phyloP scores from a whole-genome alignment of 2,888 invertebrate species.

The Sepioteuthis lessoniana region DNA sequence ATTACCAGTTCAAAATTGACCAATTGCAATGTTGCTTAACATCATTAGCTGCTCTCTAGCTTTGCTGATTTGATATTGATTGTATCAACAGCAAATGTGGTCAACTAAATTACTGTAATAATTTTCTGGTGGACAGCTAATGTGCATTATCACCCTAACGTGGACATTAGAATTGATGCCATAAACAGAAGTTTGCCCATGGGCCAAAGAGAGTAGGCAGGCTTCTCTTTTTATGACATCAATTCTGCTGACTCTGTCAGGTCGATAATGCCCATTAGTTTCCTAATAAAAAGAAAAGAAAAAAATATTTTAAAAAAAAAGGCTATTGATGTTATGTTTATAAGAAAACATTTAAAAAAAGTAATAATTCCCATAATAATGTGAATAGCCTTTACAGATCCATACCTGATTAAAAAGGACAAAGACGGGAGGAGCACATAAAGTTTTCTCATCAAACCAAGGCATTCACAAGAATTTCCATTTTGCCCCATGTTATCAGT shows the following conservation, averaged over 20 bases:
- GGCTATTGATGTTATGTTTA: background rate
- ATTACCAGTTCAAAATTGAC: background rate
- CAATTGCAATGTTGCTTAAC: background rate
- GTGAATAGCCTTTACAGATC: background rate
- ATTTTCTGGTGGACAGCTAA: background rate
- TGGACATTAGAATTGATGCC: background rate
- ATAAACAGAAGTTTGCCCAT: background rate
- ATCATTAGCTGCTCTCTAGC: background rate
- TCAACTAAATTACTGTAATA: background rate
- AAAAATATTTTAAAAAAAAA: background rate
- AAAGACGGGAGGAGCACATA: background rate
- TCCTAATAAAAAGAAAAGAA: background rate
- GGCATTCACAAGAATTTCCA: background rate
- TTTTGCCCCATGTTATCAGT: background rate
- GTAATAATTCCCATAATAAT: slow-evolving; percentile 2
- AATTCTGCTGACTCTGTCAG: slow-evolving; percentile 15
- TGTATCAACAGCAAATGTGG: background rate
- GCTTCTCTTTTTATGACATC: background rate
- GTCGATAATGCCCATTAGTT: slow-evolving; percentile 11
- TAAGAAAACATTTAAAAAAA: background rate
- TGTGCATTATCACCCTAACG: background rate
- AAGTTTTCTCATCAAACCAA: too few species aligned
- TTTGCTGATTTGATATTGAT: background rate
- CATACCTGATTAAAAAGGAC: background rate
- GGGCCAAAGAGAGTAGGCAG: background rate